A percentile compares a stretch with the other conserved stretches of the same genome.
phyloP scores from a whole-genome alignment of 1,140 invertebrate species.

The Drosophila azteca region DNA sequence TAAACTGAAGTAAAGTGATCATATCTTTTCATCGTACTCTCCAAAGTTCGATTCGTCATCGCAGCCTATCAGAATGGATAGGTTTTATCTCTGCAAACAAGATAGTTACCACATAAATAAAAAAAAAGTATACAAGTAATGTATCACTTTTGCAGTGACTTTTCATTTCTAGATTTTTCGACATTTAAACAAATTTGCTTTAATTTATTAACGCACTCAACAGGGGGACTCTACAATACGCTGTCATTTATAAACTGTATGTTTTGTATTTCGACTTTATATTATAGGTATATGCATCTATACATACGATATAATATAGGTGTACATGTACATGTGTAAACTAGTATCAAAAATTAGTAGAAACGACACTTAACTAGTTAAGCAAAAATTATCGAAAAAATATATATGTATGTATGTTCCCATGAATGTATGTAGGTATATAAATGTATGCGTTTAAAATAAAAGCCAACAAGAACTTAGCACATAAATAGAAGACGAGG shows the following conservation, averaged over 20 bases:
- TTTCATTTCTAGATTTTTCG: conserved; percentile 43
- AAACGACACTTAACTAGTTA: conserved; percentile 75
- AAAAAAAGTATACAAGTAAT: conserved; percentile 17
- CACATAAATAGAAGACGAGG: conserved; percentile 67
- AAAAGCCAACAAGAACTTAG: conserved; percentile 76
- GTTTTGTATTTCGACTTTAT: conserved; percentile 30
- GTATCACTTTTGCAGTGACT: conserved; percentile 3
- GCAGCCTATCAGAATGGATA: not conserved
- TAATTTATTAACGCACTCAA: conserved; percentile 82
- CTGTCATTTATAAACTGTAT: conserved; percentile 41
- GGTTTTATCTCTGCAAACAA: conserved; percentile 8
- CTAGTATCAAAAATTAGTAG: conserved; percentile 82
- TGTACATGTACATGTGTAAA: conserved; percentile 73
- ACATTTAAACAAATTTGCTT: conserved; percentile 79
- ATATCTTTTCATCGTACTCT: conserved; percentile 15
- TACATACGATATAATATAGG: conserved; percentile 53
- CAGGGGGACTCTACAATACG: conserved; percentile 75
- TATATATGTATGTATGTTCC: conserved; percentile 47
- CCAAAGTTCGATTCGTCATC: conserved; percentile 5
- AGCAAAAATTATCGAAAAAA: conserved; percentile 72
- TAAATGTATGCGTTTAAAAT: conserved; percentile 56
- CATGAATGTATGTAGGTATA: conserved; percentile 47
- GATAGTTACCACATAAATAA: conserved; percentile 26
- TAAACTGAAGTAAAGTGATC: not conserved
- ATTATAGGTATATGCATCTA: conserved; percentile 57